Conservation (phyloP, 2,113 vertebrate species). For the Clarias magur region DNA sequence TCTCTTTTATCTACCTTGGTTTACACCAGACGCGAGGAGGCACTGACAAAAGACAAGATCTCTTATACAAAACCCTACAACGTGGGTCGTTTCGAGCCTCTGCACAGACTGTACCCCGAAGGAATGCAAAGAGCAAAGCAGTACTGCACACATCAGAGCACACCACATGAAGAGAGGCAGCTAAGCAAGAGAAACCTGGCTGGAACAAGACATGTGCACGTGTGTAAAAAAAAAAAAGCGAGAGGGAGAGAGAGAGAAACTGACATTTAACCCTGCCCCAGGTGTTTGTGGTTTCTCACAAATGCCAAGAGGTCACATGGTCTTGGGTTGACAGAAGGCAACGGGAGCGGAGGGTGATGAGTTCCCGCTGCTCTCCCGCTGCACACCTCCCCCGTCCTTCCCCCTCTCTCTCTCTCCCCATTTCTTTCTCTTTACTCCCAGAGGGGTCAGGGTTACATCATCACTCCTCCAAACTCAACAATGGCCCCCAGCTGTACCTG, state of each 20-base stretch:
- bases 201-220: conserved; percentile 44
- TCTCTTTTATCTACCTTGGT: not conserved
- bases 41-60: not conserved
- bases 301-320: conserved; percentile 83
- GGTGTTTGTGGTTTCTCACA: conserved; percentile 89
- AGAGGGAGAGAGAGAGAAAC: conserved; percentile 62
- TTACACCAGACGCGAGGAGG: not conserved
- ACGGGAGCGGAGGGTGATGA: conserved; percentile 56
- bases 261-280: conserved; percentile 89
- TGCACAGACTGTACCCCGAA: conserved; percentile 53
- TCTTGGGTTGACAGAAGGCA: conserved; percentile 71
- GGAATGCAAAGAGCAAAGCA: conserved; percentile 53
- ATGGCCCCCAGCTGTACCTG: conserved; percentile 49
- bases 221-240: conserved; percentile 60
- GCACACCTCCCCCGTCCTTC: conserved; percentile 23
- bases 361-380: conserved; percentile 36
- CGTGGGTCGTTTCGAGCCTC: conserved; percentile 4
- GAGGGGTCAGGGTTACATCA: conserved; percentile 60
- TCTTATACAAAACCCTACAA: conserved; percentile 21
- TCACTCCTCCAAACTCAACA: conserved; percentile 44
- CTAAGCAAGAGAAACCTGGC: conserved; percentile 57
- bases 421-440: conserved; percentile 43
- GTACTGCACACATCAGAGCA: conserved; percentile 42
- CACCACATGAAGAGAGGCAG: conserved; percentile 49
- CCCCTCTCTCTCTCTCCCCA: conserved; percentile 2